Evolutionary conservation across 2,888 invertebrate species (phyloP).

Genomic region (Drosophila mimica): DNA sequence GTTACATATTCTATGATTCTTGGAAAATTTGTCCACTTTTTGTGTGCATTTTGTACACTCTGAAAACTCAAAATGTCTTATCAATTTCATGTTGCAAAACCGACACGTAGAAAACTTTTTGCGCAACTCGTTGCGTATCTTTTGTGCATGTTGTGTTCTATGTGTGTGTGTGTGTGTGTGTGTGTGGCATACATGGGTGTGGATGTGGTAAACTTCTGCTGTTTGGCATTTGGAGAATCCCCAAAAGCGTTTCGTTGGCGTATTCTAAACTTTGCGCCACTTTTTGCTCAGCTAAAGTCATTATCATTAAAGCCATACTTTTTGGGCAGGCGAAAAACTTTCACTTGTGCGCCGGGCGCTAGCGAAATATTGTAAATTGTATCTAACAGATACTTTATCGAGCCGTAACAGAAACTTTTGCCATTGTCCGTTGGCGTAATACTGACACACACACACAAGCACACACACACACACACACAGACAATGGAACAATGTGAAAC

Average conservation of each 20-base stretch:
- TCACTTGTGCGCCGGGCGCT: constrained; percentile 54
- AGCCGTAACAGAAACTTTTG: constrained; percentile 76
- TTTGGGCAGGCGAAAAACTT: constrained; percentile 66
- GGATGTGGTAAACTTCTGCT: constrained; percentile 59
- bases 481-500: constrained; percentile 15
- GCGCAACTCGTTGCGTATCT: constrained; percentile 59
- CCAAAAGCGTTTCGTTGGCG: constrained; percentile 74
- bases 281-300: constrained; percentile 76
- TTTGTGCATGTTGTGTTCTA: constrained; percentile 11
- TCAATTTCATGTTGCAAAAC: constrained; percentile 73
- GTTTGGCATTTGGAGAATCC: constrained; percentile 72
- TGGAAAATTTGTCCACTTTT: constrained; percentile 29
- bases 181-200: constrained; percentile 10
- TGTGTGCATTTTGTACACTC: constrained; percentile 13
- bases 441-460: constrained; percentile 47
- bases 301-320: constrained; percentile 79
- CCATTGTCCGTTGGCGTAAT: constrained; percentile 74
- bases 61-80: constrained; percentile 50
- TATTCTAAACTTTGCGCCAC: constrained; percentile 75
- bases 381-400: constrained; percentile 78
- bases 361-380: constrained; percentile 75
- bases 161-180: constrained; percentile 15
- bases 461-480: constrained; percentile 11
- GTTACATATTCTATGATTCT: constrained; percentile 7
- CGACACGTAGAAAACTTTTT: constrained; percentile 69